Evolutionary conservation across 2,113 vertebrate genomes (phyloP), one percentile per base, ranked within the genome.

Genomic region (Pithys albifrons): DNA sequence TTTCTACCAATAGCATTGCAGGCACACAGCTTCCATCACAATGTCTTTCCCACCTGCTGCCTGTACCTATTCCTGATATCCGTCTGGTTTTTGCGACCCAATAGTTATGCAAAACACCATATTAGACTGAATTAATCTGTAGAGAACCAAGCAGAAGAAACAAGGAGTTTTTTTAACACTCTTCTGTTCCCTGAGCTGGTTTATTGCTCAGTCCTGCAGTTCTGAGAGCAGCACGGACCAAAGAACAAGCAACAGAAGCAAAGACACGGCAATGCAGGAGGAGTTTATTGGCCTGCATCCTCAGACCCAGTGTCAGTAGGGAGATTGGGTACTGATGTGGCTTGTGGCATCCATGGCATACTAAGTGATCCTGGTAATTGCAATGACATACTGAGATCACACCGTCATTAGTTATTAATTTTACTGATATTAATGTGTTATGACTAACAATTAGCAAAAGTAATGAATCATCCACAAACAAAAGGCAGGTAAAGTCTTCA

Each of bases 161-260:
- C 15, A 71, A 7, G 3, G 10, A 9, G 9, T 33, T 4, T 51
- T 19, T 43, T 79, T 52, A 73, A 24, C 8, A 45, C 0, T 0
- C 1, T 66, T 77, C 25, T 23, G 7, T 58, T 66, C 18, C 74
- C 54, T 45, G n/a, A 58, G 25, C 27, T 66, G 15, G 7, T 83
- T 93, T 88, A 41, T 13, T 3, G 1, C 37, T 70, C 46, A 31
- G 10, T 80, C 31, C 35, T 83, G 49, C 22, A 18, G 20, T 37
- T 72, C 48, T 13, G 28, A 22, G 45, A 27, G 14, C 67, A 31
- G 27, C 61, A 14, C 2, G 2, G 43, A 15, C 52, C 57, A 39
- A 29, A 86, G 51, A 86, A 41, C 31, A 91, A 73, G 73, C 1
- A 3, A 48, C 3, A 10, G 49, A 25, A 80, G 70, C 29, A 59